Evolutionary conservation across 2,888 invertebrate species (phyloP).

Genomic region (Aleiodes leptofemur): DNA sequence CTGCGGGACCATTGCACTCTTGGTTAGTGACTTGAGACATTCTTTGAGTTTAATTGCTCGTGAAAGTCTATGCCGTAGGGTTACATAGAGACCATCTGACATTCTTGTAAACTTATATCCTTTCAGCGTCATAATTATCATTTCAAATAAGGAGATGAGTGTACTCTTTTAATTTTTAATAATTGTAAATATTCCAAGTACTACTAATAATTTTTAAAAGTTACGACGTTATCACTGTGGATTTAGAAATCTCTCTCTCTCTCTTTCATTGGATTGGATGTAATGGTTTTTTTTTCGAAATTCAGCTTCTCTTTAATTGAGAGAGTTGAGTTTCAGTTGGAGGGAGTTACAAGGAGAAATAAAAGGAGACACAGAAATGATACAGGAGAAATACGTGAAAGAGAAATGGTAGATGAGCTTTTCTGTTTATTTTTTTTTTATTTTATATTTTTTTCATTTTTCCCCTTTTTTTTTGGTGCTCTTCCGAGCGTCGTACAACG

Average conservation of each 20-base stretch:
- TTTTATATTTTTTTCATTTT: too few relatives aligned
- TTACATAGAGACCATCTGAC: conserved; percentile 26
- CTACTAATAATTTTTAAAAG: background rate
- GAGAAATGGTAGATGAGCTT: conserved; percentile 20
- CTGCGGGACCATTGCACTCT: conserved; percentile 34
- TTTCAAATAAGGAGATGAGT: conserved; percentile 2
- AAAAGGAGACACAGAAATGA: conserved; percentile 1
- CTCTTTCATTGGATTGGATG: background rate
- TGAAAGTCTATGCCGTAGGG: conserved; percentile 51
- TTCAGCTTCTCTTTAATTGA: background rate
- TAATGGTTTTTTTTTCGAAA: background rate
- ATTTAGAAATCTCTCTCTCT: background rate
- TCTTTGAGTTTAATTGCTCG: conserved; percentile 60
- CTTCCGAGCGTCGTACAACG: conserved; percentile 45
- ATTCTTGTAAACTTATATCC: conserved; percentile 24
- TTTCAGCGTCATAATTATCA: conserved; percentile 9
- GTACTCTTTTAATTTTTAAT: background rate
- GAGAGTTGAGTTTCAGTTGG: conserved; percentile 2
- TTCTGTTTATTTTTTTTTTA: background rate
- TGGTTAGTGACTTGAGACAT: conserved; percentile 54
- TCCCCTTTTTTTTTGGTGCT: conserved; percentile 28
- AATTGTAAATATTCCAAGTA: background rate
- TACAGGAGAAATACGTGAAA: conserved; percentile 15
- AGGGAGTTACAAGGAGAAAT: conserved; percentile 8
- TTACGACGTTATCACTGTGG: background rate